Percentiles rank a stretch among this genome's conserved stretches.
Evolutionary conservation across 2,888 invertebrate genomes (phyloP).

Genomic region (Phortica okadai): DNA sequence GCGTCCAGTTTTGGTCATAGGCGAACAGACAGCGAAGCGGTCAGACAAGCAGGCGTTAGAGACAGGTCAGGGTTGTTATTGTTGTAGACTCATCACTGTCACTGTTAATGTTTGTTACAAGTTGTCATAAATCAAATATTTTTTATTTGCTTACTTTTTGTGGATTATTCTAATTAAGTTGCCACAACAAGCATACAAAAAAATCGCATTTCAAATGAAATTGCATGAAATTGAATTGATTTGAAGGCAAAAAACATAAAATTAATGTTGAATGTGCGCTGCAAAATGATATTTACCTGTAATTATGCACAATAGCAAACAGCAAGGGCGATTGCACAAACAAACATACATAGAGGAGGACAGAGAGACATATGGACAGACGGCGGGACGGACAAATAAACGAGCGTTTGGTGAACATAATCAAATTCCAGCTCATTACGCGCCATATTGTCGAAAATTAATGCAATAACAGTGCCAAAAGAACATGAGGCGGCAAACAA

Average conservation of each 20-base stretch:
- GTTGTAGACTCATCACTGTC: conserved; percentile 63
- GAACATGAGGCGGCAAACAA: conserved; percentile 53
- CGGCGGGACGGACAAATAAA: conserved; percentile 7
- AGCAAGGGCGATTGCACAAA: background rate
- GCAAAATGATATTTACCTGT: conserved; percentile 29
- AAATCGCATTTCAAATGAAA: too few relatives aligned
- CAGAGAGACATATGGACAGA: conserved; percentile 14
- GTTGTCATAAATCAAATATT: conserved; percentile 4
- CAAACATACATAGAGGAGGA: background rate
- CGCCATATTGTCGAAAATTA: conserved; percentile 67
- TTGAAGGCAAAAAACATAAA: background rate
- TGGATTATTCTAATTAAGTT: conserved; percentile 26
- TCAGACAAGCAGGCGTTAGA: too few relatives aligned
- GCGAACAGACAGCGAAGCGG: too few relatives aligned
- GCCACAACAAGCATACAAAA: background rate
- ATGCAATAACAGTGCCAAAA: conserved; percentile 65
- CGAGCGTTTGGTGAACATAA: conserved; percentile 50
- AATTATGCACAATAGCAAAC: conserved; percentile 23
- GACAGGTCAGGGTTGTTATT: conserved; percentile 35
- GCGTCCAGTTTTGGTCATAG: conserved; percentile 1
- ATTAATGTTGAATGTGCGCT: background rate
- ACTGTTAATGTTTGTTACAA: background rate
- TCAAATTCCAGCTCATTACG: conserved; percentile 69
- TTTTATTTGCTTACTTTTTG: conserved; percentile 37
- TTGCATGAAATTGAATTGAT: background rate